Conservation (phyloP, 2,888 invertebrate species). For the Mythimna vitellina region DNA sequence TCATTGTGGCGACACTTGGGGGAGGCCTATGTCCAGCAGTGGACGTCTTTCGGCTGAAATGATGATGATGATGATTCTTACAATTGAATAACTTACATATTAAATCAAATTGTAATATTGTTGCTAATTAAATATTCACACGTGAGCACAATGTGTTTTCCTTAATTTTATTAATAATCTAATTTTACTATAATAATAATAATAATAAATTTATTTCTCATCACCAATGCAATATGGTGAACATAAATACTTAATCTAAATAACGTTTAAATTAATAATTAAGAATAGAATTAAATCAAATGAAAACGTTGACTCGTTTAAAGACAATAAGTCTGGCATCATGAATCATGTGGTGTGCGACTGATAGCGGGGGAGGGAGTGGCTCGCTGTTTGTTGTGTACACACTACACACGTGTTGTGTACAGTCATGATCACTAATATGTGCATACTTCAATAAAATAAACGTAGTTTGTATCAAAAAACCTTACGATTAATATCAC, state of each 20-base stretch:
- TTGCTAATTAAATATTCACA: neutral
- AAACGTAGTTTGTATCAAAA: too few species aligned
- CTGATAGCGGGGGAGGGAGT: conserved; percentile 35
- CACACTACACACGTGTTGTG: conserved; percentile 25
- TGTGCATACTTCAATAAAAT: neutral
- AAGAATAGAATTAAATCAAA: conserved; percentile 11
- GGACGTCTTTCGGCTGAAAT: too few species aligned
- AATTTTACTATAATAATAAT: neutral
- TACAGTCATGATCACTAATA: neutral
- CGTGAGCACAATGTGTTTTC: conserved; percentile 2
- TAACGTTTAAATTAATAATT: too few species aligned
- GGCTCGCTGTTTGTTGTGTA: conserved; percentile 37
- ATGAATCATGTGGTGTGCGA: conserved; percentile 44
- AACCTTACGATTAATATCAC: too few species aligned
- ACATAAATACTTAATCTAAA: too few species aligned
- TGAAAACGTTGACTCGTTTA: neutral
- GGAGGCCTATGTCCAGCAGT: too few species aligned
- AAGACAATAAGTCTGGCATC: conserved; percentile 45
- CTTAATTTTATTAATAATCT: neutral
- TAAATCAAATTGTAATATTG: neutral
- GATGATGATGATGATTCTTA: too few species aligned
- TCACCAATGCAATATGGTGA: too few species aligned
- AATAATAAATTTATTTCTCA: too few species aligned
- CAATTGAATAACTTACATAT: too few species aligned
- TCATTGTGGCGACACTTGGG: too few species aligned